Evolutionary conservation across 2,113 vertebrate species (phyloP).

Genomic region (Phyllostomus hastatus): DNA sequence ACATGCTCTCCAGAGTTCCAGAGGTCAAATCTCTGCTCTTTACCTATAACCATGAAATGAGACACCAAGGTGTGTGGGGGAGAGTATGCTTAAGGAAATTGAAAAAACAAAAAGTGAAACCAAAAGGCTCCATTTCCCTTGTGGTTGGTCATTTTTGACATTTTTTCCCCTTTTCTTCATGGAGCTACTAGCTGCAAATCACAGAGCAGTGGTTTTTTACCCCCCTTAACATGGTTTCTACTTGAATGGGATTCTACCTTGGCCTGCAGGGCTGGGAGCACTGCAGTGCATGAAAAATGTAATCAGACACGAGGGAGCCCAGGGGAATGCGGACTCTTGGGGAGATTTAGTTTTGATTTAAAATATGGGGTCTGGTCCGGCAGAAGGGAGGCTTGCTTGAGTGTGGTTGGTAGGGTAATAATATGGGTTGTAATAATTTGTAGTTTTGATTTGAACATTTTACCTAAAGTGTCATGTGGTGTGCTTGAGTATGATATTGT

Average conservation of each 20-base stretch:
- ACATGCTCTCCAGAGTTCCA: background rate
- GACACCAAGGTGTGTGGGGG: background rate
- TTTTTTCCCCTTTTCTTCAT: conserved; percentile 7
- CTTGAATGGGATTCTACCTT: background rate
- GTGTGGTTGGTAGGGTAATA: no score
- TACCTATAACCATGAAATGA: background rate
- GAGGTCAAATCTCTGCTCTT: background rate
- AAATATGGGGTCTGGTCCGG: background rate
- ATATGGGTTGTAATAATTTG: no score
- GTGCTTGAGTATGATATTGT: no score
- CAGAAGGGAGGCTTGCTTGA: no score
- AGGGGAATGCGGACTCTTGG: background rate
- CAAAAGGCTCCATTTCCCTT: background rate
- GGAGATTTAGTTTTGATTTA: conserved; percentile 13
- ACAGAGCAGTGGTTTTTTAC: background rate
- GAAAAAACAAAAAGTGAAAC: background rate
- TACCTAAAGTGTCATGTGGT: no score
- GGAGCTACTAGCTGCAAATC: background rate
- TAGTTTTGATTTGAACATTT: no score
- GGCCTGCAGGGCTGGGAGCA: background rate
- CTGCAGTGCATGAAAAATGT: background rate
- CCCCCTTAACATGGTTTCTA: background rate
- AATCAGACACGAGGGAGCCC: background rate
- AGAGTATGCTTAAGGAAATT: background rate
- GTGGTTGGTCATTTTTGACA: background rate